Evolutionary conservation across 1,140 invertebrate genomes (phyloP).

Genomic region (Trichogramma pretiosum): DNA sequence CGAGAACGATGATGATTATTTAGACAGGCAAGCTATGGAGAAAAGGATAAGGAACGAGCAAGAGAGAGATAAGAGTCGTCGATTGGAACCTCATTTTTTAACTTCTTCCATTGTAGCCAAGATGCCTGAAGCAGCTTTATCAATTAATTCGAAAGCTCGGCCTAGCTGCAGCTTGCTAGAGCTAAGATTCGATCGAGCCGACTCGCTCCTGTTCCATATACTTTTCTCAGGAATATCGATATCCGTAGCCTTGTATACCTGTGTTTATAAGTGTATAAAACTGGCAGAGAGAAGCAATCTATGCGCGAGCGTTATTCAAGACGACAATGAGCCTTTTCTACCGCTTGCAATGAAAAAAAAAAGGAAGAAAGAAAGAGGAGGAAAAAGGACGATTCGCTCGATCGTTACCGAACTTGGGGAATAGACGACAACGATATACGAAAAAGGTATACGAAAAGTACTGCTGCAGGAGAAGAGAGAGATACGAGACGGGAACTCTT

Average conservation of each 20-base stretch:
- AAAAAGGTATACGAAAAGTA: too few species aligned
- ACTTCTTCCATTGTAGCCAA: slow-evolving; percentile 5
- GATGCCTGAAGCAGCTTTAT: too few species aligned
- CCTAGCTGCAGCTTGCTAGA: too few species aligned
- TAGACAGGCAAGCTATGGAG: neutral
- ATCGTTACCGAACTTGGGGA: too few species aligned
- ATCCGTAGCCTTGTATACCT: too few species aligned
- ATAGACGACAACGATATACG: too few species aligned
- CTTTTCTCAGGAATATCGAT: too few species aligned
- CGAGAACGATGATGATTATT: too few species aligned
- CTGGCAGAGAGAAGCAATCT: slow-evolving; percentile 13
- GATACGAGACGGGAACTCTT: too few species aligned
- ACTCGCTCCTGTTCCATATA: too few species aligned
- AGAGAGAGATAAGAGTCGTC: neutral
- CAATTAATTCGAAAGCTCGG: slow-evolving; percentile 14
- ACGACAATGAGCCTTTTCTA: slow-evolving; percentile 19
- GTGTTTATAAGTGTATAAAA: too few species aligned
- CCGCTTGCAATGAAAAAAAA: neutral
- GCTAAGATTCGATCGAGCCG: slow-evolving; percentile 10
- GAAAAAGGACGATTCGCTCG: slow-evolving; percentile 6
- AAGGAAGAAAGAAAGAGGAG: neutral
- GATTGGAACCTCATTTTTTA: slow-evolving; percentile 7
- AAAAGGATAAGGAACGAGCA: neutral
- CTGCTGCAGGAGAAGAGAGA: too few species aligned
- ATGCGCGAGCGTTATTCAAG: slow-evolving; percentile 19